Conservation (phyloP, 2,797 vertebrate genomes). For the Gadopsis marmoratus region DNA sequence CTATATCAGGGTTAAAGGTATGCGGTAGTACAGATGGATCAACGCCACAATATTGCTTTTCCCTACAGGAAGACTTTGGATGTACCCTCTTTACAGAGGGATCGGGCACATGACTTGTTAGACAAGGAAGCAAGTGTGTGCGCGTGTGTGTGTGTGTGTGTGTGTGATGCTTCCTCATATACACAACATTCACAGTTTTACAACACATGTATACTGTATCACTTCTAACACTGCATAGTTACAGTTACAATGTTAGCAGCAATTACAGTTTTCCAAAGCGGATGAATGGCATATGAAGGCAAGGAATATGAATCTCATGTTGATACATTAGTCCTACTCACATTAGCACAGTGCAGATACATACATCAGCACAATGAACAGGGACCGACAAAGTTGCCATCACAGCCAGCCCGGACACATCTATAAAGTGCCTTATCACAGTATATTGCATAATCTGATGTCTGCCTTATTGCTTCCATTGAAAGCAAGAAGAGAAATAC, state of each 20-base stretch:
- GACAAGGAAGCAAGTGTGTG: constrained; percentile 27
- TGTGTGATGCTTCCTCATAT: constrained; percentile 40
- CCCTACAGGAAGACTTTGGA: constrained; percentile 69
- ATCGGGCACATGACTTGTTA: constrained; percentile 35
- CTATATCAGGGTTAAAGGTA: constrained; percentile 25
- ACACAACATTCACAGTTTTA: constrained; percentile 65
- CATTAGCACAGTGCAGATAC: constrained; percentile 58
- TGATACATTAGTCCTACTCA: constrained; percentile 47
- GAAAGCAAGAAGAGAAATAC: constrained; percentile 75
- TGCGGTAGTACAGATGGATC: constrained; percentile 22
- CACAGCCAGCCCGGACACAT: constrained; percentile 66
- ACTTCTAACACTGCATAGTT: constrained; percentile 42
- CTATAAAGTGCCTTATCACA: constrained; percentile 78
- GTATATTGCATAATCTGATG: constrained; percentile 79
- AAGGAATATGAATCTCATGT: constrained; percentile 33
- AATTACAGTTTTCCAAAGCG: constrained; percentile 34
- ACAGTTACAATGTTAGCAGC: constrained; percentile 45
- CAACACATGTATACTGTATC: constrained; percentile 44
- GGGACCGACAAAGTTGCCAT: constrained; percentile 58
- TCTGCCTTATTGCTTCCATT: constrained; percentile 77
- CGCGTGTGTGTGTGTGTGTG: constrained; percentile 21
- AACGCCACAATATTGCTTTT: constrained; percentile 69
- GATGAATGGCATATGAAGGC: not conserved
- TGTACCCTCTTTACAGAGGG: constrained; percentile 52
- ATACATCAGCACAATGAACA: constrained; percentile 56